phyloP scores from a whole-genome alignment of 23 tunicate genomes.

The Styela clava region DNA sequence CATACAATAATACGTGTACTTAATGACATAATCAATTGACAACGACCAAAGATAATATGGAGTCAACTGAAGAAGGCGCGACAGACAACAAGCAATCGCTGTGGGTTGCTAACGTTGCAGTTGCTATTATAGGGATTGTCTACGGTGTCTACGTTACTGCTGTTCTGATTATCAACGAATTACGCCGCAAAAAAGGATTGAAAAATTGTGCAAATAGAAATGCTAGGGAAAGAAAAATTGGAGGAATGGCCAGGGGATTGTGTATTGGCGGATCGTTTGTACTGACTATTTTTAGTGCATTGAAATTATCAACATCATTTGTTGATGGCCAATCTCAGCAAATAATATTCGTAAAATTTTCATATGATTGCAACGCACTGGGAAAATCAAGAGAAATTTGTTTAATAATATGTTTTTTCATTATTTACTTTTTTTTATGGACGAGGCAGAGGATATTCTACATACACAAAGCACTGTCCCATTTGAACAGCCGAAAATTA shows the following conservation, averaged over 20 bases:
- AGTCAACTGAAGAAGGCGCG: not conserved
- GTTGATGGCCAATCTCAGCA: not conserved
- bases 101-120: not conserved
- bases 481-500: conserved; percentile 28
- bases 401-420: conserved; percentile 11
- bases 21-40: too few species aligned
- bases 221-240: not conserved
- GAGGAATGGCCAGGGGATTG: not conserved
- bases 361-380: conserved; percentile 22
- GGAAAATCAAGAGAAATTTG: conserved; percentile 16
- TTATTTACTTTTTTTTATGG: conserved; percentile 46
- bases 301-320: not conserved
- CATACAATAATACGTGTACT: too few species aligned
- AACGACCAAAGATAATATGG: too few species aligned
- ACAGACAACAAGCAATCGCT: not conserved
- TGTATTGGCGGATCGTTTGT: not conserved
- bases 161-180: not conserved
- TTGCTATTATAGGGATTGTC: not conserved
- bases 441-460: conserved; percentile 52
- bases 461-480: conserved; percentile 37
- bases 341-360: not conserved
- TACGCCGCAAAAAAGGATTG: not conserved
- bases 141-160: not conserved
- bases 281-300: not conserved
- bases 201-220: not conserved